phyloP scores from a whole-genome alignment of 1,140 invertebrate genomes.

The Hyposmocoma kahamanoa region DNA sequence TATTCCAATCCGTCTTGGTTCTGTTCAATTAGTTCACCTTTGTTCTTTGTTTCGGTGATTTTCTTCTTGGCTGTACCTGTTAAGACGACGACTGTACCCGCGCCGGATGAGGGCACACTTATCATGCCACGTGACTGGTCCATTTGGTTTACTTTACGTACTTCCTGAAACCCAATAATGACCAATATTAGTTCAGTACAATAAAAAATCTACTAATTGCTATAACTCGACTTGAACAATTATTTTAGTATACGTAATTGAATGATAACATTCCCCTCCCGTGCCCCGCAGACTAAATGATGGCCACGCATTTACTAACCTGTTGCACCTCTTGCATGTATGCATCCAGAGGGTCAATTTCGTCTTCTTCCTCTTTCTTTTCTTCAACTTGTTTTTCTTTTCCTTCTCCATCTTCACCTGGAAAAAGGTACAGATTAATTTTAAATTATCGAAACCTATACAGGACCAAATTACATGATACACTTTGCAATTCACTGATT shows the following conservation, averaged over 20 bases:
- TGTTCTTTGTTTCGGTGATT: constrained; percentile 80
- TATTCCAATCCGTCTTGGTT: constrained; percentile 98
- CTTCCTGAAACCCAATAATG: constrained; percentile 77
- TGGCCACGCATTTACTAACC: constrained; percentile 37
- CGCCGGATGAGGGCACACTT: constrained; percentile 54
- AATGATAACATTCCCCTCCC: too few species aligned
- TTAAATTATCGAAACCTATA: not conserved
- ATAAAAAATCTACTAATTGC: not conserved
- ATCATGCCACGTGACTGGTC: constrained; percentile 72
- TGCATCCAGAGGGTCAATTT: constrained; percentile 96
- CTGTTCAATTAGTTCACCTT: constrained; percentile 95
- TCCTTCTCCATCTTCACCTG: constrained; percentile 62
- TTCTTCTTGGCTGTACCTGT: constrained; percentile 94
- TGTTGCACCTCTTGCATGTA: constrained; percentile 90
- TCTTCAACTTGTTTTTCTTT: constrained; percentile 60
- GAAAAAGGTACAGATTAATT: constrained; percentile 3
- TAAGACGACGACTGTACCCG: constrained; percentile 82
- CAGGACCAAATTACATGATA: too few species aligned
- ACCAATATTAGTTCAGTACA: not conserved
- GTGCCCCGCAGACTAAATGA: too few species aligned
- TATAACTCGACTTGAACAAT: not conserved
- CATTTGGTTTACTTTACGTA: constrained; percentile 91
- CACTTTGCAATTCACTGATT: too few species aligned
- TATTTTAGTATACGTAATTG: not conserved
- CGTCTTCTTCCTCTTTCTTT: constrained; percentile 75